phyloP scores from a whole-genome alignment of 2,113 vertebrate genomes.

The Melozone crissalis region DNA sequence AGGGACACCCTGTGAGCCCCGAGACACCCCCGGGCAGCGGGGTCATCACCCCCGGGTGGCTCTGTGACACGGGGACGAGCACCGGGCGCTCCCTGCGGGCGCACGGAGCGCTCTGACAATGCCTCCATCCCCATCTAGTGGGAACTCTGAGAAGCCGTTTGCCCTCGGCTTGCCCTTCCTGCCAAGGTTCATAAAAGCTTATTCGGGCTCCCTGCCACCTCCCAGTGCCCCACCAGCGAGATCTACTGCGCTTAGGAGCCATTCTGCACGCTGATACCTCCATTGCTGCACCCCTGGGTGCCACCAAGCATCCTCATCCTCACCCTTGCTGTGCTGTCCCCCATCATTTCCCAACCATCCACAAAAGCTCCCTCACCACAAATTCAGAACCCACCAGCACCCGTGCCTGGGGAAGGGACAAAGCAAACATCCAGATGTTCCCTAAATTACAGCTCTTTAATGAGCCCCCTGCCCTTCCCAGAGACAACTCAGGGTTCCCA shows the following conservation, averaged over 20 bases:
- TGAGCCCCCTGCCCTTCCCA: not conserved
- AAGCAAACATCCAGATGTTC: not conserved
- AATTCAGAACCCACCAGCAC: not conserved
- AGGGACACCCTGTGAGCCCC: not conserved
- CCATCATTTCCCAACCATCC: not conserved
- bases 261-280: not conserved
- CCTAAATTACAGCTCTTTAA: not conserved
- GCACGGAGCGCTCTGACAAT: not conserved
- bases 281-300: not conserved
- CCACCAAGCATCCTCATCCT: not conserved
- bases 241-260: fast-evolving
- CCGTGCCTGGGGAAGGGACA: not conserved
- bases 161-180: not conserved
- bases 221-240: not conserved
- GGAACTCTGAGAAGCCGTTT: not conserved
- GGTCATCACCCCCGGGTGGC: fast-evolving
- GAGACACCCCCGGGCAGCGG: fast-evolving
- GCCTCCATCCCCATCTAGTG: conserved; percentile 61
- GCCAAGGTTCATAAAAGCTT: not conserved
- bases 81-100: not conserved
- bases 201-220: not conserved
- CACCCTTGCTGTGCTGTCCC: not conserved
- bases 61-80: fast-evolving
- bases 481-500: not conserved
- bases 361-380: fast-evolving